phyloP scores from a whole-genome alignment of 2,113 vertebrate genomes.

The Cyanocitta stelleri region DNA sequence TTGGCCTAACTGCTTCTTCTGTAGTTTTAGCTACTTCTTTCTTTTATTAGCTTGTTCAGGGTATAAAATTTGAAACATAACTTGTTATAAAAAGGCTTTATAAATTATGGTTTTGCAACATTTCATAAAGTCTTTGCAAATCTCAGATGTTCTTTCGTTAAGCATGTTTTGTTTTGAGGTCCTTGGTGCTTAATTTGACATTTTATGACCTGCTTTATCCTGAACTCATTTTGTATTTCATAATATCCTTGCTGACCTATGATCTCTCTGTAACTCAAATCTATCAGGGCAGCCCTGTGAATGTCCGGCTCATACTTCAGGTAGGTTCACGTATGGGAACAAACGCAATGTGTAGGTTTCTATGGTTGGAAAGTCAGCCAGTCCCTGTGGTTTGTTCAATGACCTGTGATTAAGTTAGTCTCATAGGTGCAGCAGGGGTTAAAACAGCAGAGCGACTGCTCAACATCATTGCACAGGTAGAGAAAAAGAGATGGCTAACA shows the following conservation, averaged over 20 bases:
- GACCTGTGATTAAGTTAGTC: neutral
- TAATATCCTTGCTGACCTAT: neutral
- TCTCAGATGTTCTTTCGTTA: neutral
- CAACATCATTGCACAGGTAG: neutral
- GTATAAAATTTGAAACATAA: neutral
- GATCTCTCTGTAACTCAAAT: neutral
- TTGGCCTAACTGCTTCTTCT: neutral
- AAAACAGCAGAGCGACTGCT: neutral
- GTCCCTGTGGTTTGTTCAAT: neutral
- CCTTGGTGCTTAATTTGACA: neutral
- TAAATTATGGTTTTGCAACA: neutral
- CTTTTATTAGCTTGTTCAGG: neutral
- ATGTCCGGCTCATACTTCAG: neutral
- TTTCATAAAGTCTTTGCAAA: neutral
- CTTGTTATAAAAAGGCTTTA: neutral
- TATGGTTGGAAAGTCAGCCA: neutral
- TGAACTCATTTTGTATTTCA: neutral
- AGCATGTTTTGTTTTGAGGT: neutral
- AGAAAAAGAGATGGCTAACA: neutral
- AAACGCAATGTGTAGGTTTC: neutral
- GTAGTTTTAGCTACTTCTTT: neutral
- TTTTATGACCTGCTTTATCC: neutral
- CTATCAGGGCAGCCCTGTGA: neutral
- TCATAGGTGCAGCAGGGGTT: neutral
- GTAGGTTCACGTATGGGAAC: neutral